These are phyloP conservation scores for Contarinia nasturtii DNA, from an alignment of 1,140 invertebrate genomes.

Conservation along the genomic window DNA sequence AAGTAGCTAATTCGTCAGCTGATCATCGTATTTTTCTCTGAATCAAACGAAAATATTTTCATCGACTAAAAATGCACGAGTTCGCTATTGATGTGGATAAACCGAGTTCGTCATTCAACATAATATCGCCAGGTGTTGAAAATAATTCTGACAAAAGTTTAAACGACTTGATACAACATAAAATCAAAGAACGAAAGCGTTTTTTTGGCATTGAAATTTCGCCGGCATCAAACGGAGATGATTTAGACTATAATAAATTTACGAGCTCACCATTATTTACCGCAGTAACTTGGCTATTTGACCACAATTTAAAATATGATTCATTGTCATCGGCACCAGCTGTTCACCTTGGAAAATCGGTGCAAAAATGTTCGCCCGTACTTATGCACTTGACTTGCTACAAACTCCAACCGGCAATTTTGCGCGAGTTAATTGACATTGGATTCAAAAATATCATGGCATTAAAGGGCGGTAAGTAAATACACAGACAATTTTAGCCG, in stretches of 20 bases:
- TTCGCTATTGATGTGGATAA: too few species aligned
- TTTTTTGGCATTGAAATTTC: slow-evolving; percentile 3
- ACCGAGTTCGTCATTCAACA: too few species aligned
- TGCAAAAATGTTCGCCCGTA: neutral
- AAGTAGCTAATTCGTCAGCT: too few species aligned
- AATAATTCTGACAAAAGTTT: too few species aligned
- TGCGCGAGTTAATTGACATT: slow-evolving; percentile 7
- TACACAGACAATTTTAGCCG: neutral
- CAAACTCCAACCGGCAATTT: slow-evolving; percentile 6
- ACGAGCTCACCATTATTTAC: slow-evolving; percentile 1
- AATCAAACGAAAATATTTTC: too few species aligned
- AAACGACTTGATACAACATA: slow-evolving; percentile 1
- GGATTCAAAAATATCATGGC: slow-evolving; percentile 14
- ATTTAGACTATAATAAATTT: neutral
- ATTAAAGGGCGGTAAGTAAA: slow-evolving; percentile 13
- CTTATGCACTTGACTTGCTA: slow-evolving; percentile 4
- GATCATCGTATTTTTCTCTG: too few species aligned
- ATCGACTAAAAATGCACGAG: too few species aligned
- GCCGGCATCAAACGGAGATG: neutral
- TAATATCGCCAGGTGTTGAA: too few species aligned
- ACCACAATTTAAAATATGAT: neutral
- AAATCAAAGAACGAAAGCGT: neutral
- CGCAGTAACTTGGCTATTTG: slow-evolving; percentile 2
- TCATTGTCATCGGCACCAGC: neutral
- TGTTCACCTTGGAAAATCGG: neutral